A percentile compares a stretch with the other conserved stretches of the same genome.
Evolutionary conservation across 2,797 vertebrate genomes (phyloP).

Genomic region (Chloroceryle inda): DNA sequence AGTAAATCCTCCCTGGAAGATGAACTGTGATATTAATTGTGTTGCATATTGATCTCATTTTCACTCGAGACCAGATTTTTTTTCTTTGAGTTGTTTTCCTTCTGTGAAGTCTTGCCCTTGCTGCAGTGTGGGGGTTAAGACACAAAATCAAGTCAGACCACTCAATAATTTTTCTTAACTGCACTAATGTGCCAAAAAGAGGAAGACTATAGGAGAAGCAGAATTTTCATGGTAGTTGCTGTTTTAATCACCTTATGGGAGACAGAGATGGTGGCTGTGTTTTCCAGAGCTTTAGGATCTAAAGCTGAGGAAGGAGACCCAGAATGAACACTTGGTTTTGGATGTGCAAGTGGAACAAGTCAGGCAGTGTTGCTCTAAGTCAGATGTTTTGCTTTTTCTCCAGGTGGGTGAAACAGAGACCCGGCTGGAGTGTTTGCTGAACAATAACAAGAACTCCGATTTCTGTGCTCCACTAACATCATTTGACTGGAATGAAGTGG

Average conservation of each 20-base stretch:
- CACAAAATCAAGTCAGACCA: not conserved
- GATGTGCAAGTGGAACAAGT: not conserved
- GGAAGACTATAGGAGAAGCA: not conserved
- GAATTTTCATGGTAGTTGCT: not conserved
- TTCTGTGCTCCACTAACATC: constrained; percentile 98
- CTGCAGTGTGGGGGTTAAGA: not conserved
- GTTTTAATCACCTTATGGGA: not conserved
- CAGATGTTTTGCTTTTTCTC: not conserved
- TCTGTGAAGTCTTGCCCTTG: not conserved
- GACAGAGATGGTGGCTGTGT: not conserved
- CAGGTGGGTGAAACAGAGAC: constrained; percentile 98
- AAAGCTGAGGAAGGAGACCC: not conserved
- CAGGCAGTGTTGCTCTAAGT: not conserved
- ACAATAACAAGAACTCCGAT: constrained; percentile 99
- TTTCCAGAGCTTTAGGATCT: not conserved
- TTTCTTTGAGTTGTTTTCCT: not conserved
- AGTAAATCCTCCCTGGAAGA: constrained; percentile 14
- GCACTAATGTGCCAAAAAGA: not conserved
- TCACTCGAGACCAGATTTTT: not conserved
- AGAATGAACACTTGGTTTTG: not conserved
- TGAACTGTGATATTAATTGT: not conserved
- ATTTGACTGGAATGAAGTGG: constrained; percentile 99
- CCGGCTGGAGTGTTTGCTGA: constrained; percentile 95
- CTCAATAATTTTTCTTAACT: not conserved
- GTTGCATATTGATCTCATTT: not conserved